A percentile compares a stretch with the other conserved stretches of the same genome.
These are phyloP conservation scores for Hystrix cristata DNA, from an alignment of 2,113 vertebrate genomes.

Conservation along the genomic window DNA sequence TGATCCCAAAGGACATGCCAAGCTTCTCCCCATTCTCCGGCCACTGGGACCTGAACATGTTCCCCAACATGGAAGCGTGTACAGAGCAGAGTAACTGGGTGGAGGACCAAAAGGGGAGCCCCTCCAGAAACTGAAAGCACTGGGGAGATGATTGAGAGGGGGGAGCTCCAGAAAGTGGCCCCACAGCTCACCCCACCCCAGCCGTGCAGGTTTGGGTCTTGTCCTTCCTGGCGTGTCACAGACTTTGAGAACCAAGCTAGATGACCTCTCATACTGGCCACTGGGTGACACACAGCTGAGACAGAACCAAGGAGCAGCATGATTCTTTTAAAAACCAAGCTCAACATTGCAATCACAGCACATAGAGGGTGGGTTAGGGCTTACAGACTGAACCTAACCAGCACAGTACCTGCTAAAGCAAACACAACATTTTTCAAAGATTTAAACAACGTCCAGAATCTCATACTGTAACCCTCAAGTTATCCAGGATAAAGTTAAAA, in stretches of 20 bases:
- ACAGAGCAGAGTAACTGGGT: neutral
- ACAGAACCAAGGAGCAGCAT: neutral
- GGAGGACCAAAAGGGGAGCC: neutral
- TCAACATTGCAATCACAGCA: neutral
- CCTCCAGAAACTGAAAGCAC: neutral
- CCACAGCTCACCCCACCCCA: neutral
- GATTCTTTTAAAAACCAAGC: neutral
- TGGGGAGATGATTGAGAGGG: neutral
- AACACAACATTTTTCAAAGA: neutral
- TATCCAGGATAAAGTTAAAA: neutral
- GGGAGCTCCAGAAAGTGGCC: neutral
- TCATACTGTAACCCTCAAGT: neutral
- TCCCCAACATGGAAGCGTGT: too few species aligned
- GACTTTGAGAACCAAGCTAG: neutral
- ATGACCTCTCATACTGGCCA: neutral
- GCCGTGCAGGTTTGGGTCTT: neutral
- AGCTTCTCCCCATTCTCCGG: neutral
- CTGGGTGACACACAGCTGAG: neutral
- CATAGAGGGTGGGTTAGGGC: neutral
- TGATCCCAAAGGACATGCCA: neutral
- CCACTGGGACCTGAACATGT: neutral
- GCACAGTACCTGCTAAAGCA: neutral
- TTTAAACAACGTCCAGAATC: neutral
- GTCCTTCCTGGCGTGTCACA: neutral
- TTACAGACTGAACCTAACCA: neutral